Base-by-base conservation (phyloP, 1,140 invertebrate genomes). In the Ceratina japonica region DNA sequence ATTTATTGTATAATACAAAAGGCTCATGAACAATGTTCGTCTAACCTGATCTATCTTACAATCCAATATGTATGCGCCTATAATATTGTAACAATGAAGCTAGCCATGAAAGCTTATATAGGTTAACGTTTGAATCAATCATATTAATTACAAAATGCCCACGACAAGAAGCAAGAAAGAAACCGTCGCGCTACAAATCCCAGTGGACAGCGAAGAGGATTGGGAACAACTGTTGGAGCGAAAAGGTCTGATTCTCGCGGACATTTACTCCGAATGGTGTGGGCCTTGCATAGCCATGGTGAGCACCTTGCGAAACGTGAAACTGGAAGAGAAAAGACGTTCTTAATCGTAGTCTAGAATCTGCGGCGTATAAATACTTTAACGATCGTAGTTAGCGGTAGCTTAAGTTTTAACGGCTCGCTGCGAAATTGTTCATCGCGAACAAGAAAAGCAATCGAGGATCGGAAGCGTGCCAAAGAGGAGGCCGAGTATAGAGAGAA, bases 231-330 rank as follows among this genome's bases (percentile, higher is more conserved):
- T 97, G 81, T 75, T 98, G 44, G 92, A 93, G 52, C 94, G 94
- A 79, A 94, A 96, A 79, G 97, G 97, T 51, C 90, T 98, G 7
- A 65, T 92, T 95, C 95, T 98, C 58, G 93, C 97, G 16, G 97
- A 98, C 89, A 94, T 98, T 18, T 98, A 97, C 90, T 96, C 97
- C 7, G 96, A 97, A 76, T 98, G 97, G 97, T 96, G 96, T 88
- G 97, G 97, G 0, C 97, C 97, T 0, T 98, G 97, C 87, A 87
- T 94, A 49, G 97, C 96, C 44, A 97, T 98, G 96, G 92, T 96
- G 15, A 95, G 95, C 65, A 97, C 95, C 86, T 92, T 98, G 81
- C 96, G 96, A 78, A 97, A 97, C 90, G 93, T 98, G 78, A 98
- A 98, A 90, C 94, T 98, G 81, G 97, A 98, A 91, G 83, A 8